A percentile compares a stretch with the other conserved stretches of the same genome.
Evolutionary conservation across 37 sponge, comb jelly and placozoan species (phyloP).

Genomic region (Haliclona indistincta): DNA sequence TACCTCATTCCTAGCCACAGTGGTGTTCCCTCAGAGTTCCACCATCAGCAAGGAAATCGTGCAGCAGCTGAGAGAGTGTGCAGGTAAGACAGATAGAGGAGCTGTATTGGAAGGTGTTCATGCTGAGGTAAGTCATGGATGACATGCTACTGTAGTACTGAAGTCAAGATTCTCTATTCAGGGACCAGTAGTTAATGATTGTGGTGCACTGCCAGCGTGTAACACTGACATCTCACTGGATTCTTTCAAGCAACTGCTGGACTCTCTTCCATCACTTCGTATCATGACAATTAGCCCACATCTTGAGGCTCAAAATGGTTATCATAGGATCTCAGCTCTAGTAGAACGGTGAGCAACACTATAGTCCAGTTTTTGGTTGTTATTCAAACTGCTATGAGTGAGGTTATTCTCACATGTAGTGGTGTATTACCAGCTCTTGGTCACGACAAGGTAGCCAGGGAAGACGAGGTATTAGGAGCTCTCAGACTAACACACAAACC

Average conservation of each 20-base stretch:
- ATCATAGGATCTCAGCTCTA: conserved; percentile 22
- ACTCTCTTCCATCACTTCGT: conserved; percentile 17
- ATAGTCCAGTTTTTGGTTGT: neutral
- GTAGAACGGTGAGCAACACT: conserved; percentile 13
- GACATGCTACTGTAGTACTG: neutral
- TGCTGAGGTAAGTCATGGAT: conserved; percentile 32
- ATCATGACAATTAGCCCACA: conserved; percentile 59
- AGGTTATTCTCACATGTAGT: neutral
- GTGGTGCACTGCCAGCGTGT: conserved; percentile 34
- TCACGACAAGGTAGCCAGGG: conserved; percentile 51
- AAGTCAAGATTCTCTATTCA: neutral
- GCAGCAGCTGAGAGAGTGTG: conserved; percentile 4
- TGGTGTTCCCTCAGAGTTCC: conserved; percentile 23
- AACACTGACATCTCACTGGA: conserved; percentile 21
- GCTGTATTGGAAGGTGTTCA: conserved; percentile 52
- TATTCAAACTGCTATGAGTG: neutral
- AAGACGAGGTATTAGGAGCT: conserved; percentile 39
- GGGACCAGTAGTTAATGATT: conserved; percentile 63
- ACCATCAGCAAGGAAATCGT: conserved; percentile 1
- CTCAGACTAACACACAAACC: neutral
- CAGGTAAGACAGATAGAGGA: conserved; percentile 9
- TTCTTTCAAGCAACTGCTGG: conserved; percentile 18
- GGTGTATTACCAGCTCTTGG: conserved; percentile 46
- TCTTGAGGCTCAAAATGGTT: conserved; percentile 20
- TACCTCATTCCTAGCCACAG: conserved; percentile 36